These are phyloP conservation scores for Drosophila sechellia DNA, from an alignment of 1,140 invertebrate species.

Conservation along the genomic window DNA sequence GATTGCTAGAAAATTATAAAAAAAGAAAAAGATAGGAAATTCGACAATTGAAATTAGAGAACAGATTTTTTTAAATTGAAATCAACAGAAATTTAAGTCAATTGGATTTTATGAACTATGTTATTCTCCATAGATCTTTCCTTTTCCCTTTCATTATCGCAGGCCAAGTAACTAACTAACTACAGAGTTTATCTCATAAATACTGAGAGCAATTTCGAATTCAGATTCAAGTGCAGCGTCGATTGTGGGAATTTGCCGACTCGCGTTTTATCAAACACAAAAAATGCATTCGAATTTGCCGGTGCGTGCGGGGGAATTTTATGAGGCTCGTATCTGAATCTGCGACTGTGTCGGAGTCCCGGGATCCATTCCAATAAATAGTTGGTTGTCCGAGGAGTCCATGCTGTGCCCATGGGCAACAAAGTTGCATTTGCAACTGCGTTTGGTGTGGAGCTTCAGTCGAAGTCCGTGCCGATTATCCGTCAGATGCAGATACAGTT, in stretches of 20 bases:
- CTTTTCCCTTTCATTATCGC: constrained; percentile 39
- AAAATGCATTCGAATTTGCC: constrained; percentile 67
- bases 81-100: too few species aligned
- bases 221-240: constrained; percentile 64
- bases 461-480: constrained; percentile 19
- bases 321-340: constrained; percentile 59
- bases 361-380: constrained; percentile 61
- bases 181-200: constrained; percentile 59
- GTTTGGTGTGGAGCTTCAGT: constrained; percentile 8
- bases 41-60: too few species aligned
- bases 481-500: constrained; percentile 38
- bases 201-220: constrained; percentile 67
- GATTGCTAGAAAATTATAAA: neutral
- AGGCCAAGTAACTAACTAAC: constrained; percentile 32
- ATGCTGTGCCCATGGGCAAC: constrained; percentile 40
- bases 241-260: constrained; percentile 70
- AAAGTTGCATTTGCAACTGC: constrained; percentile 55
- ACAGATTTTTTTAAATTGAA: too few species aligned
- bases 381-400: constrained; percentile 25
- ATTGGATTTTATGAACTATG: too few species aligned
- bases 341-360: constrained; percentile 29
- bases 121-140: too few species aligned
- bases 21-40: neutral
- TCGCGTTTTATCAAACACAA: constrained; percentile 65
- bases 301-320: constrained; percentile 57